Evolutionary conservation across 92 coral and sea anemone species (phyloP), one percentile per base, ranked within the genome.

Genomic region (Phenganax stokvisi): DNA sequence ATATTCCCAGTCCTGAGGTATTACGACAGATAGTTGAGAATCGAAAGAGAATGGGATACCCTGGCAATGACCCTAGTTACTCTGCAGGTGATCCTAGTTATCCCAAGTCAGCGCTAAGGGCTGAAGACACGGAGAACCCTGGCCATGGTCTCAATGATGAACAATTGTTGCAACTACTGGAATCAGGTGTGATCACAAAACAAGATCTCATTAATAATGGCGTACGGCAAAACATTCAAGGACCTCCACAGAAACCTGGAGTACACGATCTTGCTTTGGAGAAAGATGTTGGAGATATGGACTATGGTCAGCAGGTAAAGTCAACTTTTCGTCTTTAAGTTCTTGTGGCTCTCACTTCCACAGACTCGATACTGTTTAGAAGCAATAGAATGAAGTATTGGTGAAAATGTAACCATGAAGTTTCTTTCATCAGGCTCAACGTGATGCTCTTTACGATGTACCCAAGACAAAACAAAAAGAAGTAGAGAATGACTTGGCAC

Each of bases 171-270:
- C 80, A 76, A 51, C 51, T 76, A 31, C 1, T 76, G 10, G 53
- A 76, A 20, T 37, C 80, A 25, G 80, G 80, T 3, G 80, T 76
- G 54, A 57, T 76, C 64, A 31, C 67, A 17, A 54, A 76, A 57
- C 67, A 76, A 76, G 80, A 76, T 57, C 52, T 76, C 29, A 20
- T 27, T 58, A 76, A 56, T 62, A 58, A 76, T 15, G 76, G 56
- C 1, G 57, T 72, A 25, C 31, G 16, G 30, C 62, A 4, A 47
- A 6, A 44, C n/a, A 25, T 11, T 25, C 30, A 69, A 6, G 74
- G 10, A 10, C 15, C 27, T 9, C 71, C n/a, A 30, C 4, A 69
- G 4, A 12, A 29, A 8, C 52, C 74, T 11, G 51, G 52, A 8
- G 74, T 9, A 69, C 74, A 11, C 16, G n/a, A 69, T 11, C 51